Percentiles rank a stretch among this genome's conserved stretches.
phyloP scores from a whole-genome alignment of 2,888 invertebrate species.

The Myopa testacea region DNA sequence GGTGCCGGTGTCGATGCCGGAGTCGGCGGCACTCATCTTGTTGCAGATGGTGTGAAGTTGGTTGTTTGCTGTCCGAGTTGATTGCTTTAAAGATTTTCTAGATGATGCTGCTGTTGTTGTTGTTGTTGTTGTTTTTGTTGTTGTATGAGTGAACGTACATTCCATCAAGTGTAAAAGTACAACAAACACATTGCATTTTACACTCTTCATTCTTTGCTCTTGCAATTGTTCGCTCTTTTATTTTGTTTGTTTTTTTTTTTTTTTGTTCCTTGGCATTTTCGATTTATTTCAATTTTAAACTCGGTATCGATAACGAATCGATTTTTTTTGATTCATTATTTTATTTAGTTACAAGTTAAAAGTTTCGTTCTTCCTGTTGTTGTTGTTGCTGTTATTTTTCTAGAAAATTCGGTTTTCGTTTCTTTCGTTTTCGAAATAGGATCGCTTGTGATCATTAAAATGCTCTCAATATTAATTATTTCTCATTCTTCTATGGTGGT shows the following conservation, averaged over 20 bases:
- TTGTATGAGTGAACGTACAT: slow-evolving; percentile 48
- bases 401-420: not conserved
- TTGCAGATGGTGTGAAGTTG: slow-evolving; percentile 21
- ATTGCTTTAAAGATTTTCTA: slow-evolving; percentile 1
- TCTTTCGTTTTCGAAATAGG: not conserved
- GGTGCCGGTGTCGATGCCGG: not conserved
- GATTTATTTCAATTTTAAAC: not conserved
- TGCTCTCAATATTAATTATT: not conserved
- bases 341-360: slow-evolving; percentile 3
- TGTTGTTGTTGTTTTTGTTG: slow-evolving; percentile 7
- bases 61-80: slow-evolving; percentile 18
- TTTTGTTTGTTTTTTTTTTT: too few relatives aligned
- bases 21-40: not conserved
- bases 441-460: not conserved
- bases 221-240: not conserved
- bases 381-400: not conserved
- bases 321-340: not conserved
- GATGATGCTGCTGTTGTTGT: slow-evolving; percentile 3
- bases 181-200: not conserved
- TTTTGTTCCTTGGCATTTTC: not conserved
- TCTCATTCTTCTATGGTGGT: too few relatives aligned
- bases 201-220: not conserved
- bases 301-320: not conserved
- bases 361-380: not conserved
- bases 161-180: slow-evolving; percentile 51